These are phyloP conservation scores for Gymnocephalus cernua DNA, from an alignment of 2,113 vertebrate genomes.

Conservation along the genomic window DNA sequence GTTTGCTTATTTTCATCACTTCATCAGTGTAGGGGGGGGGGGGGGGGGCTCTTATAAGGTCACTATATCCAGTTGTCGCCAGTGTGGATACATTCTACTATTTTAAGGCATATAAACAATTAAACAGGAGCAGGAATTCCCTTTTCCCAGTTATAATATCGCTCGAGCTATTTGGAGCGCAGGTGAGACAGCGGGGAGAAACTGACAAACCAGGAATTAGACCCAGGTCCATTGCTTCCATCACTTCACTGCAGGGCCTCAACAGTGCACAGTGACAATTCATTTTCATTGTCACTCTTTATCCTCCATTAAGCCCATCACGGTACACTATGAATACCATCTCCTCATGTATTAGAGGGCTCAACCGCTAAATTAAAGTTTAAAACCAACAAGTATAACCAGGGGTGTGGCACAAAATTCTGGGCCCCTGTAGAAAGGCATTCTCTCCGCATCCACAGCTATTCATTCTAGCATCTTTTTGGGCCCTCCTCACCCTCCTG, in stretches of 20 bases:
- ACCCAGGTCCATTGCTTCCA: background rate
- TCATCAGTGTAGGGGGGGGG: background rate
- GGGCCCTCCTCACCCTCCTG: no score
- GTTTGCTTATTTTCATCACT: background rate
- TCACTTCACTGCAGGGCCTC: constrained; percentile 7
- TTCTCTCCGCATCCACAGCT: no score
- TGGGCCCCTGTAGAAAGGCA: no score
- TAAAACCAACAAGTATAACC: background rate
- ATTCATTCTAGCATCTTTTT: no score
- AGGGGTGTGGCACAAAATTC: no score
- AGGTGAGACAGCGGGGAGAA: background rate
- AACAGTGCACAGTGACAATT: background rate
- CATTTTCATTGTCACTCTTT: background rate
- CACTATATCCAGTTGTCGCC: background rate
- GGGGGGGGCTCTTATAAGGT: no score
- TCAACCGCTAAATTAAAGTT: background rate
- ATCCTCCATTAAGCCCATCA: background rate
- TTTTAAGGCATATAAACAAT: background rate
- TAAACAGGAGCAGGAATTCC: background rate
- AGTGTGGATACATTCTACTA: background rate
- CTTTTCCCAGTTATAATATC: no score
- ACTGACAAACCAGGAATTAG: background rate
- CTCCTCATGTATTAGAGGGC: background rate
- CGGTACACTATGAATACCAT: background rate
- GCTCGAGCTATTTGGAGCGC: background rate